These are phyloP conservation scores for Mesorhabditis spiculigera DNA, from an alignment of 2,888 invertebrate genomes.

Conservation along the genomic window DNA sequence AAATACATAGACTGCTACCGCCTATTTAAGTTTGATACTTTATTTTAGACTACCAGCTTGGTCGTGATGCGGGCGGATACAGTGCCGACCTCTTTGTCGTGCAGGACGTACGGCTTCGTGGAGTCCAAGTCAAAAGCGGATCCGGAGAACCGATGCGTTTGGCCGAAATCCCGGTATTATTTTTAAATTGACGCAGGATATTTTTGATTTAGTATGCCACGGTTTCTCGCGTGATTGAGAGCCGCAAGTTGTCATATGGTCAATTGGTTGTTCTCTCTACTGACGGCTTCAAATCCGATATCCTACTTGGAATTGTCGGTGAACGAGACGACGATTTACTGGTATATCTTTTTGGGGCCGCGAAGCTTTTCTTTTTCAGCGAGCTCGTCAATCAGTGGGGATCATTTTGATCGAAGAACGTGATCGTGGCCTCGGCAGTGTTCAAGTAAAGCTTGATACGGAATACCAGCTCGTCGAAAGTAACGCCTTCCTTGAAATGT, in stretches of 20 bases:
- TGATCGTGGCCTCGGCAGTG: too few species aligned
- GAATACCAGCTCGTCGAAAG: constrained; percentile 66
- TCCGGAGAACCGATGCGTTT: constrained; percentile 27
- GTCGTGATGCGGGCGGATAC: neutral
- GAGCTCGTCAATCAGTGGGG: too few species aligned
- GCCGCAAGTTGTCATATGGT: constrained; percentile 71
- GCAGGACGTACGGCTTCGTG: constrained; percentile 20
- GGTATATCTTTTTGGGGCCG: constrained; percentile 8
- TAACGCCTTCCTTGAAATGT: constrained; percentile 70
- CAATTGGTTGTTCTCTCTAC: constrained; percentile 73
- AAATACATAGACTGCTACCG: too few species aligned
- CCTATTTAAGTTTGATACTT: neutral
- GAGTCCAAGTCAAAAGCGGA: constrained; percentile 24
- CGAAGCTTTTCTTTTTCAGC: too few species aligned
- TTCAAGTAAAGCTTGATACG: constrained; percentile 9
- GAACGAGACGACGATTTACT: constrained; percentile 64
- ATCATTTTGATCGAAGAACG: too few species aligned
- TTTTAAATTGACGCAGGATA: neutral
- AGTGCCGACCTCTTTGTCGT: neutral
- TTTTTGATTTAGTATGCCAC: constrained; percentile 11
- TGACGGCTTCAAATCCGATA: constrained; percentile 69
- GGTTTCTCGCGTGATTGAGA: constrained; percentile 1
- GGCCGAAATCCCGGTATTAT: constrained; percentile 10
- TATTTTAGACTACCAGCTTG: neutral
- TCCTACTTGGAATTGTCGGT: constrained; percentile 72